phyloP scores from a whole-genome alignment of 2,888 invertebrate genomes.

The Cheilosia vulpina region DNA sequence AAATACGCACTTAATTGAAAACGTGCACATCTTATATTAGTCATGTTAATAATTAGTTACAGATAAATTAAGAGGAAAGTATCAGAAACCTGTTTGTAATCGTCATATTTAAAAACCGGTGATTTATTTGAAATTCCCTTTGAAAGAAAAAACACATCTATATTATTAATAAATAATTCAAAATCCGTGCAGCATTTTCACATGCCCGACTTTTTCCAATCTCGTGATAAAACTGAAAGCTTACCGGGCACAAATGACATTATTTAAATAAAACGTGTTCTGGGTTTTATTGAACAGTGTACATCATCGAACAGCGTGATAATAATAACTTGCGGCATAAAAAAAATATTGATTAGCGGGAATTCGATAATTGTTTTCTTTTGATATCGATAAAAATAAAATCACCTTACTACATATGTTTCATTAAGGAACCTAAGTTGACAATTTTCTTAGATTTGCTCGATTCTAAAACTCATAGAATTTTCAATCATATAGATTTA shows the following conservation, averaged over 20 bases:
- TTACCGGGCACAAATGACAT: background rate
- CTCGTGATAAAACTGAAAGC: background rate
- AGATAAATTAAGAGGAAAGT: background rate
- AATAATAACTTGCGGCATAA: background rate
- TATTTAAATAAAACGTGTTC: background rate
- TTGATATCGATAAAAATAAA: too few relatives aligned
- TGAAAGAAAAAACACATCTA: background rate
- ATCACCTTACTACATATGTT: too few relatives aligned
- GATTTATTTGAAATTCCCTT: background rate
- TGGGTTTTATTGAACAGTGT: constrained; percentile 9
- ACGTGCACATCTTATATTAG: too few relatives aligned
- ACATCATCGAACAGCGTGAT: constrained; percentile 7
- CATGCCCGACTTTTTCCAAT: background rate
- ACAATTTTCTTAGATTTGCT: too few relatives aligned
- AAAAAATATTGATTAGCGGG: background rate
- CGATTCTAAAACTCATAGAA: too few relatives aligned
- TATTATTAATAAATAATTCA: constrained; percentile 12
- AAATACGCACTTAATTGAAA: too few relatives aligned
- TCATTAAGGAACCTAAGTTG: too few relatives aligned
- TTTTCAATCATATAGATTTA: too few relatives aligned
- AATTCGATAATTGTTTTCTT: background rate
- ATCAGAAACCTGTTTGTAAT: background rate
- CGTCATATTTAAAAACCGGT: background rate
- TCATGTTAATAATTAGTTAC: too few relatives aligned
- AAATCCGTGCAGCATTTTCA: constrained; percentile 2